phyloP scores from a whole-genome alignment of 1,140 invertebrate species.

The Cotesia glomerata region DNA sequence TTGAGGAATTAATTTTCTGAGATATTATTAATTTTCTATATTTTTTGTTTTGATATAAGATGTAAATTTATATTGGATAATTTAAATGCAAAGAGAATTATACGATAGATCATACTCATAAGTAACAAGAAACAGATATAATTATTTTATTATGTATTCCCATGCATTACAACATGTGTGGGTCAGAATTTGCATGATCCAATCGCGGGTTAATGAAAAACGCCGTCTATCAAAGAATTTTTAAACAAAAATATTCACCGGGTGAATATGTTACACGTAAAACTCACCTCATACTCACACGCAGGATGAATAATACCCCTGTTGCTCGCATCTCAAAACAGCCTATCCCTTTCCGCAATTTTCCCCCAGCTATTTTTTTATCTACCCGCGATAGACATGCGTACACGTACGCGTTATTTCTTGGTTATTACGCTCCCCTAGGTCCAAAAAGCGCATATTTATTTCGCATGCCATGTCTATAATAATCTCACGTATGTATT shows the following conservation, averaged over 20 bases:
- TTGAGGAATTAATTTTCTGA: too few species aligned
- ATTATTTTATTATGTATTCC: too few species aligned
- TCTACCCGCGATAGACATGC: background rate
- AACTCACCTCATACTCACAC: background rate
- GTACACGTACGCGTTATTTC: constrained; percentile 1
- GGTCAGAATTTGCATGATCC: constrained; percentile 18
- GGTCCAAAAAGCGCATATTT: constrained; percentile 12
- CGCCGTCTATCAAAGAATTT: background rate
- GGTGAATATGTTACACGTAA: constrained; percentile 11
- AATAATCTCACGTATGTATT: too few species aligned
- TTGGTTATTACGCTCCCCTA: constrained; percentile 19
- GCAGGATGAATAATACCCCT: background rate
- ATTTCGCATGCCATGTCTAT: background rate
- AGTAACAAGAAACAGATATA: too few species aligned
- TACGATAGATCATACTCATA: too few species aligned
- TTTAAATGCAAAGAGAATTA: too few species aligned
- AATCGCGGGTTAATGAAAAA: constrained; percentile 19
- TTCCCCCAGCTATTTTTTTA: background rate
- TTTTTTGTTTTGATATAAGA: too few species aligned
- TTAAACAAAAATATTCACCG: constrained; percentile 19
- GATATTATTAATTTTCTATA: too few species aligned
- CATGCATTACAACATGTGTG: background rate
- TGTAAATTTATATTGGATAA: too few species aligned
- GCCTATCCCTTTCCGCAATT: background rate
- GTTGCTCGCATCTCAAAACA: background rate